Evolutionary conservation across 2,113 vertebrate species (phyloP).

Genomic region (Leptobrachium ailaonicum): DNA sequence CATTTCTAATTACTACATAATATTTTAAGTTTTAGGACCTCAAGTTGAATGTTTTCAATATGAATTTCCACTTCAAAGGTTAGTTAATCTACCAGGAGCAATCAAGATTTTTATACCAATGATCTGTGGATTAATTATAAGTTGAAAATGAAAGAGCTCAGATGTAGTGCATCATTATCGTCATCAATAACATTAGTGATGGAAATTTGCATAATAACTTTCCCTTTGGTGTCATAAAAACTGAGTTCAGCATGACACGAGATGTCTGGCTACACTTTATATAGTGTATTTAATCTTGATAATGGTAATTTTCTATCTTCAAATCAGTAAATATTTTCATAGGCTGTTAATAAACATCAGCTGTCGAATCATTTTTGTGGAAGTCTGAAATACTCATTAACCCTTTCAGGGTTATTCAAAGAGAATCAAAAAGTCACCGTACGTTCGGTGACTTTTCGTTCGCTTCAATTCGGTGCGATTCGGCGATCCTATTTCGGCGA

Average conservation of each 20-base stretch:
- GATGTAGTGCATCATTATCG: conserved; percentile 30
- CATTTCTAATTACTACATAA: no score
- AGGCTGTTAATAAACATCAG: conserved; percentile 53
- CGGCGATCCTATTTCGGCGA: no score
- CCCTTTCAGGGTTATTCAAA: no score
- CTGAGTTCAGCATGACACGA: neutral
- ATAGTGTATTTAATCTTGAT: conserved; percentile 23
- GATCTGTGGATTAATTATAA: conserved; percentile 34
- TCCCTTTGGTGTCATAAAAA: conserved; percentile 33
- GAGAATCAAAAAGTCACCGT: no score
- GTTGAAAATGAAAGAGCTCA: conserved; percentile 15
- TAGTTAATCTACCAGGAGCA: conserved; percentile 23
- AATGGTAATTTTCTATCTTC: conserved; percentile 44
- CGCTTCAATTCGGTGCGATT: no score
- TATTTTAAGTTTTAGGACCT: no score
- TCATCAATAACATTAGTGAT: conserved; percentile 20
- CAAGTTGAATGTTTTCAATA: no score
- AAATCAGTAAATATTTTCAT: conserved; percentile 52
- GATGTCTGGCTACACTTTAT: conserved; percentile 18
- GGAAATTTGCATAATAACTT: conserved; percentile 20
- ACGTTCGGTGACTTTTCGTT: no score
- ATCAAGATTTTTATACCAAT: conserved; percentile 15
- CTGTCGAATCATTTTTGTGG: conserved; percentile 64
- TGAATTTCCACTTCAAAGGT: conserved; percentile 27
- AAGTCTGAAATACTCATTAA: conserved; percentile 57